Evolutionary conservation across 2,888 invertebrate genomes (phyloP).

Genomic region (Sylvicola cinctus): DNA sequence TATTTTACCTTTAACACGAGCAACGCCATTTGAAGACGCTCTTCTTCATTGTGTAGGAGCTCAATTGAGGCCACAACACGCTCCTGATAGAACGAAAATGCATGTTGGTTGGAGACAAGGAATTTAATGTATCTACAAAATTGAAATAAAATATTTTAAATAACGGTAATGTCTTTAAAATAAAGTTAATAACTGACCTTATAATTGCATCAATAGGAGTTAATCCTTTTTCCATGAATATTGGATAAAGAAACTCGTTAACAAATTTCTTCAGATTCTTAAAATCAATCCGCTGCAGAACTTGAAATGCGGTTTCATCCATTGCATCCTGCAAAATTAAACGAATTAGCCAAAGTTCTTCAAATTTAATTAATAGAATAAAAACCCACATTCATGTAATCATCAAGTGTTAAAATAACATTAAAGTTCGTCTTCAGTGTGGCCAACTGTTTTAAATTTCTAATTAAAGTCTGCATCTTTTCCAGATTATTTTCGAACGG

Average conservation of each 20-base stretch:
- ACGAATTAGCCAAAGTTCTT: background rate
- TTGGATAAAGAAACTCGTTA: constrained; percentile 21
- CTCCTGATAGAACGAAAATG: constrained; percentile 19
- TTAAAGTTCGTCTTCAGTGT: constrained; percentile 21
- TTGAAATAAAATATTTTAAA: background rate
- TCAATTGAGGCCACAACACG: constrained; percentile 19
- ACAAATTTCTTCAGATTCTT: constrained; percentile 19
- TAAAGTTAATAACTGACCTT: constrained; percentile 6
- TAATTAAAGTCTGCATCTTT: constrained; percentile 17
- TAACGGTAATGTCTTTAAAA: background rate
- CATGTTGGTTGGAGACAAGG: constrained; percentile 17
- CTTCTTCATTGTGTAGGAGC: constrained; percentile 21
- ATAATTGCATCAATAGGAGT: constrained; percentile 17
- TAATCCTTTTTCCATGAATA: constrained; percentile 20
- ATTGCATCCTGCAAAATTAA: constrained; percentile 14
- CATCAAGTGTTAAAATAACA: constrained; percentile 20
- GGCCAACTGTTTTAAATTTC: constrained; percentile 18
- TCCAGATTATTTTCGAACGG: constrained; percentile 19
- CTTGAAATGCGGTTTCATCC: constrained; percentile 20
- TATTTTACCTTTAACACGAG: constrained; percentile 16
- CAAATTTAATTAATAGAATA: background rate
- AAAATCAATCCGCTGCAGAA: constrained; percentile 21
- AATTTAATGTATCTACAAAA: constrained; percentile 15
- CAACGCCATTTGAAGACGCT: constrained; percentile 19
- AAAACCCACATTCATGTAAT: constrained; percentile 13